Conservation (phyloP, 2,113 vertebrate species). For the Cepphus grylle region DNA sequence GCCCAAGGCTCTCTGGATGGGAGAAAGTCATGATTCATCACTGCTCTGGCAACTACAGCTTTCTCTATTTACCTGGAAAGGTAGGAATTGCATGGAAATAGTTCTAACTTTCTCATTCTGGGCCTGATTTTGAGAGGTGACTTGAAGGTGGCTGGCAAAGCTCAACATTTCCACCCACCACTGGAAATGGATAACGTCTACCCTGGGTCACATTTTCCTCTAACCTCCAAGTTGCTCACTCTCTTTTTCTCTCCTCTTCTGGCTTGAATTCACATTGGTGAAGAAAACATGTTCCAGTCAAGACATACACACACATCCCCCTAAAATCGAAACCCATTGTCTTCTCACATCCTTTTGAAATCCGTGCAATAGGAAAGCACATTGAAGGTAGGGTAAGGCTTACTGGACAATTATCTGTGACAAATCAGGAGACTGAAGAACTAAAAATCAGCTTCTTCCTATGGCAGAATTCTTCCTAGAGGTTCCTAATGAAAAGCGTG, state of each 20-base stretch:
- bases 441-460: not conserved
- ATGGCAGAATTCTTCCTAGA: not conserved
- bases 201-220: not conserved
- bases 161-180: not conserved
- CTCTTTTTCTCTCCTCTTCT: not conserved
- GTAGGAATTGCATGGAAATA: not conserved
- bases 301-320: not conserved
- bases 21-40: slow-evolving; percentile 30
- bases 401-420: not conserved
- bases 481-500: not conserved
- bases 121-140: not conserved
- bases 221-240: not conserved
- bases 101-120: not conserved
- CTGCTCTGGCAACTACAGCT: not conserved
- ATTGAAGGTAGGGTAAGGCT: not conserved
- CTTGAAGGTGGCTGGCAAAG: not conserved
- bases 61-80: slow-evolving; percentile 21
- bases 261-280: not conserved
- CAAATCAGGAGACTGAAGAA: not conserved
- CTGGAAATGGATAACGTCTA: not conserved
- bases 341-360: not conserved
- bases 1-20: not conserved
- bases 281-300: not conserved
- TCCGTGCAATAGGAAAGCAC: not conserved
- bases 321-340: not conserved